Base-by-base conservation (phyloP, 2,797 vertebrate species). In the Capromys pilorides region DNA sequence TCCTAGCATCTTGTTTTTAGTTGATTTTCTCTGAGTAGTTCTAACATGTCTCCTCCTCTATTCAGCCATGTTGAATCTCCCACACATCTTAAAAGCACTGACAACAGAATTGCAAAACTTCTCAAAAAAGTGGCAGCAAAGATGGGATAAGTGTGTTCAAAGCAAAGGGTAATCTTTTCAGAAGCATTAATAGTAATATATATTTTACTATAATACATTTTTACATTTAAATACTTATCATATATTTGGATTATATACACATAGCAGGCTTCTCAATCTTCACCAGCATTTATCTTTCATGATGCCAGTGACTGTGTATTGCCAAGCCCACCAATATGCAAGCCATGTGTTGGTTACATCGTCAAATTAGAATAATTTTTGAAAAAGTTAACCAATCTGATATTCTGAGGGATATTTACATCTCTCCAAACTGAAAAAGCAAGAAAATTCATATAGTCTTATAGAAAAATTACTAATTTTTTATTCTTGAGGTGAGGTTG, bases 381-480 rank as follows among this genome's bases (percentile, higher is more conserved):
- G 2, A 84, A 33, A 87, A 19, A 66, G 62, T 79, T 57, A 19
- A 93, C 75, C 85, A 61, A 45, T 54, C 22, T 73, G 57, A 73
- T 86, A 19, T 79, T 85, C 75, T 89, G 36, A 80, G 22, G 31
- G 22, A 31, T 80, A 89, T 36, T n/a, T 19, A 83, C 36, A 71
- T 96, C 41, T 83, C 93, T 67, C 79, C 39, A 75, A 41, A 81
- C 13, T 86, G 45, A 61, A 66, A 54, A 88, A 36, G 8, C 16
- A 80, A 95, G 62, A 90, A 31, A 78, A n/a, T 71, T 91, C 95
- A 84, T 39, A 73, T 51, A 86, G 51, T 51, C 18, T 14, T 24
- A 5, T 39, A 77, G 81, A 19, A 92, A 96, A 93, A 79, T 67
- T 83, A 85, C 31, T 96, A 59, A 93, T 51, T 1, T 41, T 41